Evolutionary conservation across 2,888 invertebrate genomes (phyloP).

Genomic region (Micoletzkya japonica): DNA sequence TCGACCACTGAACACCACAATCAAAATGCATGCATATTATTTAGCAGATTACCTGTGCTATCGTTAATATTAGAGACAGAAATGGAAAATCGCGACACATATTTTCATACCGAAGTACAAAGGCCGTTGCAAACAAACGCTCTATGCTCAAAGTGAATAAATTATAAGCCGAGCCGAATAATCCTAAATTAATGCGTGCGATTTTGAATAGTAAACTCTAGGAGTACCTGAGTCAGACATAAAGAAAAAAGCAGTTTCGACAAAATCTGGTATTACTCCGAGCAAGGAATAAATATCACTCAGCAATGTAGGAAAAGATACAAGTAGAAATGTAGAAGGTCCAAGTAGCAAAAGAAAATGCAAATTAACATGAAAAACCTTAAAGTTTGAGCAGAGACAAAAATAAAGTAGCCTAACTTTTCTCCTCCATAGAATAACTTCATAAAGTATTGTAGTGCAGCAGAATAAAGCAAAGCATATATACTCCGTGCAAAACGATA

Average conservation of each 20-base stretch:
- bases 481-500: too few species aligned
- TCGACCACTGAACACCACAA: slow-evolving; percentile 4
- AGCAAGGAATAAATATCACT: too few species aligned
- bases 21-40: not conserved
- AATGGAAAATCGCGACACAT: not conserved
- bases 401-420: not conserved
- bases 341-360: slow-evolving; percentile 13
- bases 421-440: not conserved
- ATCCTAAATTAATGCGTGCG: slow-evolving; percentile 9
- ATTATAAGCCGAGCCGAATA: slow-evolving; percentile 18
- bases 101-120: slow-evolving; percentile 3
- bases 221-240: too few species aligned
- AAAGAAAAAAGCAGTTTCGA: too few species aligned
- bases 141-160: slow-evolving; percentile 1
- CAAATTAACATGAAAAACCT: slow-evolving; percentile 10
- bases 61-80: not conserved
- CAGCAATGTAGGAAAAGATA: too few species aligned
- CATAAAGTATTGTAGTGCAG: not conserved
- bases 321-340: not conserved
- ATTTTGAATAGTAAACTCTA: too few species aligned
- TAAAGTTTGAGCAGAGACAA: not conserved
- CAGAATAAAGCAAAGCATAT: not conserved
- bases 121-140: not conserved
- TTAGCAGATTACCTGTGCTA: not conserved
- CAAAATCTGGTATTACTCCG: too few species aligned